These are phyloP conservation scores for Arenaria interpres DNA, from an alignment of 2,113 vertebrate species.

Conservation along the genomic window DNA sequence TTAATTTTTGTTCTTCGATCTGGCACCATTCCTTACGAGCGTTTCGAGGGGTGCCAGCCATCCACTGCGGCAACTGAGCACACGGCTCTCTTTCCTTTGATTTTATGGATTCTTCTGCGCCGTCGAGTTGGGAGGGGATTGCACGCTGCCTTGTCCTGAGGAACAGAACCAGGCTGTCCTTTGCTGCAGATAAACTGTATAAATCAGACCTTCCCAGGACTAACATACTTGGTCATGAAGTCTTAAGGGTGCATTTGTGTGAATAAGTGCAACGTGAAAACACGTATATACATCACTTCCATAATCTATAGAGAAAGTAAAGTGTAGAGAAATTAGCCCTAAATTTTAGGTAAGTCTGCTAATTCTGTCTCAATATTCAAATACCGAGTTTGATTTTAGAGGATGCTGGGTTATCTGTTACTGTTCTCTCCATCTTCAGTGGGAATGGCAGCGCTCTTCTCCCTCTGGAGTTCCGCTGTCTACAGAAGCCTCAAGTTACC, in stretches of 20 bases:
- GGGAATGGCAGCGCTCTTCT: neutral
- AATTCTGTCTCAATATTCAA: accelerated
- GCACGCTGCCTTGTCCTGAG: neutral
- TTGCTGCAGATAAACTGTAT: neutral
- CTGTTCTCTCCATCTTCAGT: no score
- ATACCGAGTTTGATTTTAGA: neutral
- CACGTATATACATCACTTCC: accelerated
- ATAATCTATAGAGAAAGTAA: neutral
- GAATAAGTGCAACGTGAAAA: neutral
- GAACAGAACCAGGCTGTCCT: neutral
- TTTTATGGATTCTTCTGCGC: neutral
- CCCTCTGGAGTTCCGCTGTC: neutral
- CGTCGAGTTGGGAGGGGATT: neutral
- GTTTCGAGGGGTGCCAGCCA: neutral
- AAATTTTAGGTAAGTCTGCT: accelerated
- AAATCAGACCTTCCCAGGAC: neutral
- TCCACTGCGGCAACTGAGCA: neutral
- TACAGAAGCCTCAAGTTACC: accelerated
- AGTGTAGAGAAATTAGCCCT: neutral
- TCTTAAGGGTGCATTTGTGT: neutral
- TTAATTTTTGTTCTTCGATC: neutral
- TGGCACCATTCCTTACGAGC: neutral
- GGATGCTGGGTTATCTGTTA: no score
- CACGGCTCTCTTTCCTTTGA: neutral
- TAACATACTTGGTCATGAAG: neutral